Conservation (phyloP, 2,113 vertebrate species). For the Phodopus roborovskii region DNA sequence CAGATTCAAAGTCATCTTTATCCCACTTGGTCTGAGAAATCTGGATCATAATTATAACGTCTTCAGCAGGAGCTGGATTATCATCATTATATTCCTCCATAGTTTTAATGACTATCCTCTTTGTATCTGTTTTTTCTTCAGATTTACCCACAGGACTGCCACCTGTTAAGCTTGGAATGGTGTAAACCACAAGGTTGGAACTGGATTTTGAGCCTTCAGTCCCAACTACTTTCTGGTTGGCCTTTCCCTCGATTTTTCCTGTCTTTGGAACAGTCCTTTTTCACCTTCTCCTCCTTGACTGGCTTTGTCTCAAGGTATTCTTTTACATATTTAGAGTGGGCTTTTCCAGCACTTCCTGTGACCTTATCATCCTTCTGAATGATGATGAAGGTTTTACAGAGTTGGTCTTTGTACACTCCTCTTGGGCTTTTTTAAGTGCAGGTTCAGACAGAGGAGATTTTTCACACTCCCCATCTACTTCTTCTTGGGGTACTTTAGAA, state of each 20-base stretch:
- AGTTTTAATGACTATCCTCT: slow-evolving; percentile 89
- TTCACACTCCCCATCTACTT: slow-evolving; percentile 86
- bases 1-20: slow-evolving; percentile 92
- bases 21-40: slow-evolving; percentile 93
- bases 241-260: slow-evolving; percentile 88
- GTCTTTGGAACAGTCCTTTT: slow-evolving; percentile 89
- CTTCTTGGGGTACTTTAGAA: slow-evolving; percentile 89
- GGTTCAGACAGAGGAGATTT: slow-evolving; percentile 87
- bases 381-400: slow-evolving; percentile 82
- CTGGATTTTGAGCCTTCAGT: slow-evolving; percentile 80
- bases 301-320: slow-evolving; percentile 88
- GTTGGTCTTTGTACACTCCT: slow-evolving; percentile 89
- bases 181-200: slow-evolving; percentile 88
- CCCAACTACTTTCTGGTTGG: slow-evolving; percentile 85
- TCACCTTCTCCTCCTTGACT: slow-evolving; percentile 88
- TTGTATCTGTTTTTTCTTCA: slow-evolving; percentile 90
- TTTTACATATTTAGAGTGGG: slow-evolving; percentile 87
- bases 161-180: slow-evolving; percentile 89
- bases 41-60: slow-evolving; percentile 93
- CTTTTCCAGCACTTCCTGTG: slow-evolving; percentile 87
- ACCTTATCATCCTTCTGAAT: slow-evolving; percentile 90
- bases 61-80: slow-evolving; percentile 89
- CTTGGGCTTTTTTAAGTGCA: slow-evolving; percentile 88
- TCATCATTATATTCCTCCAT: slow-evolving; percentile 92
- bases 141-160: slow-evolving; percentile 90